A percentile compares a stretch with the other conserved stretches of the same genome.
phyloP scores from a whole-genome alignment of 2,113 vertebrate genomes.

The Ramphastos sulfuratus region DNA sequence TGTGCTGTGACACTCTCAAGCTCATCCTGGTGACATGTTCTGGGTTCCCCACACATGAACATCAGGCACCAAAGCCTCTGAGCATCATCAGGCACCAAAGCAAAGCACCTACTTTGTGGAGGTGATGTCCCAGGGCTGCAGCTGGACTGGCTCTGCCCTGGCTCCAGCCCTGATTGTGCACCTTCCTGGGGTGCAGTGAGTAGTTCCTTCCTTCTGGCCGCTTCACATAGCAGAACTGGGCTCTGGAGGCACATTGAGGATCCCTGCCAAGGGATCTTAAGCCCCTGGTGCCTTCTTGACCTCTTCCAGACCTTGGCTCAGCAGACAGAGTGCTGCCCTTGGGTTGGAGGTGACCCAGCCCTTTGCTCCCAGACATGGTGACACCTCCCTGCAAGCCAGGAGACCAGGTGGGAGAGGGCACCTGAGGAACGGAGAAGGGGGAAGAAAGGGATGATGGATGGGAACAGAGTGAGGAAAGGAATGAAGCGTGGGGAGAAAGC shows the following conservation, averaged over 20 bases:
- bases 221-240: accelerated
- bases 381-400: not conserved
- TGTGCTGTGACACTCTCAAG: not conserved
- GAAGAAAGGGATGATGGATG: not conserved
- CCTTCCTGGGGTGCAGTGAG: accelerated
- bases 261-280: not conserved
- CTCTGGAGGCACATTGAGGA: not conserved
- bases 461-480: not conserved
- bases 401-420: not conserved
- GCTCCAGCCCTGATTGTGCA: not conserved
- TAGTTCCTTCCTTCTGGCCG: not conserved
- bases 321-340: not conserved
- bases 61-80: not conserved
- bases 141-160: not conserved
- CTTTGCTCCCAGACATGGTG: accelerated
- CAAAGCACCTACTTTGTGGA: not conserved
- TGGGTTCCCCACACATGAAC: not conserved
- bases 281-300: not conserved
- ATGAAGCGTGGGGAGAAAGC: not conserved
- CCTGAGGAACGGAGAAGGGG: not conserved
- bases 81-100: not conserved
- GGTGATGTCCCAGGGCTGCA: not conserved
- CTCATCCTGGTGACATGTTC: no score
- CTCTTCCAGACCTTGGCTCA: not conserved
- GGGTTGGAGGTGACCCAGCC: not conserved